Evolutionary conservation across 1,140 invertebrate species (phyloP).

Genomic region (Brachionus calyciflorus): DNA sequence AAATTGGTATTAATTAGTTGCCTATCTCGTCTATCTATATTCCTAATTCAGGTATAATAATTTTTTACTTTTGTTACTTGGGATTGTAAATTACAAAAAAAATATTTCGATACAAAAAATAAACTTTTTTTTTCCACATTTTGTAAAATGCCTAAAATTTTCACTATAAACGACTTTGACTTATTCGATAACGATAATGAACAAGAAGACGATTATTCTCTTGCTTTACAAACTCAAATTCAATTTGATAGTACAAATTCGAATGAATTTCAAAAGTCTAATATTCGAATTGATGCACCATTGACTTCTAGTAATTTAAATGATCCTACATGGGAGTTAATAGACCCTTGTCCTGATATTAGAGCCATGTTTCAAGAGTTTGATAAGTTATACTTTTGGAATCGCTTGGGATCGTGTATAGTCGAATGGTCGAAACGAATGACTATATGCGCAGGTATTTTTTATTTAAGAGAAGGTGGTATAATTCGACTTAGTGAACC

Average conservation of each 20-base stretch:
- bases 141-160: conserved; percentile 9
- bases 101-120: conserved; percentile 32
- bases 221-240: background rate
- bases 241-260: background rate
- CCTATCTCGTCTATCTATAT: conserved; percentile 20
- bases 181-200: background rate
- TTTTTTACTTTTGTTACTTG: background rate
- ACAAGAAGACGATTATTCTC: background rate
- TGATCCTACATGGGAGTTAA: conserved; percentile 65
- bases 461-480: conserved; percentile 72
- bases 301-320: background rate
- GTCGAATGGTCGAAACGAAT: conserved; percentile 92
- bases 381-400: conserved; percentile 80
- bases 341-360: conserved; percentile 90
- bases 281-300: background rate
- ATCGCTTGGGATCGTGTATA: conserved; percentile 70
- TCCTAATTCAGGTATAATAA: conserved; percentile 27
- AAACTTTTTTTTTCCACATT: too few relatives aligned
- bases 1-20: background rate
- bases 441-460: conserved; percentile 83
- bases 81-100: conserved; percentile 30
- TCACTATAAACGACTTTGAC: conserved; percentile 8
- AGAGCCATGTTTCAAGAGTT: conserved; percentile 79
- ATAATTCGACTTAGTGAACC: conserved; percentile 76
- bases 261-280: background rate